Conservation (phyloP, 2,888 invertebrate genomes). For the Zelleria hepariella region DNA sequence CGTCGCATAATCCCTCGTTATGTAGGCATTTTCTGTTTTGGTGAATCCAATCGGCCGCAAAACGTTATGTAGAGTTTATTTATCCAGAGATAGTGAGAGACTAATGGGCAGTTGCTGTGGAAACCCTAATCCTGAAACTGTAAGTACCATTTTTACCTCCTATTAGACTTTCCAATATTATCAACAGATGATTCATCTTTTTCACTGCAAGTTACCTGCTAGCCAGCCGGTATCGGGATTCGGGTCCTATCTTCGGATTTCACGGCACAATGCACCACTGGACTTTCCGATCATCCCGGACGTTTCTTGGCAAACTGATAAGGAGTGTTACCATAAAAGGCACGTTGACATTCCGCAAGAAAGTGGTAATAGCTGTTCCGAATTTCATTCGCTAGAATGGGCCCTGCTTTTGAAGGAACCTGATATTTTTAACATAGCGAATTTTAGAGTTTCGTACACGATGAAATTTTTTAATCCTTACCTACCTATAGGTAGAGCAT, state of each 20-base stretch:
- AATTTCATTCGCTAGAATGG: neutral
- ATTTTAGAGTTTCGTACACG: too few species aligned
- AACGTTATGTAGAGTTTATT: too few species aligned
- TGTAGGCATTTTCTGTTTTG: neutral
- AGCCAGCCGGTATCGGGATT: conserved; percentile 51
- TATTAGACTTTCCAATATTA: conserved; percentile 4
- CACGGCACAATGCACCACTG: conserved; percentile 66
- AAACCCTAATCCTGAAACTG: conserved; percentile 11
- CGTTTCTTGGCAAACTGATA: conserved; percentile 45
- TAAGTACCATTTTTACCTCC: conserved; percentile 14
- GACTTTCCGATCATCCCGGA: conserved; percentile 46
- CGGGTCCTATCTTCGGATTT: conserved; percentile 61
- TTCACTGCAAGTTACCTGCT: conserved; percentile 52
- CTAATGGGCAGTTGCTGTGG: conserved; percentile 14
- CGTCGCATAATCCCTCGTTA: neutral
- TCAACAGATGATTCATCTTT: conserved; percentile 8
- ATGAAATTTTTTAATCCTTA: too few species aligned
- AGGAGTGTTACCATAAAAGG: conserved; percentile 32
- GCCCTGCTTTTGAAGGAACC: neutral
- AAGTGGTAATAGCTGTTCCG: neutral
- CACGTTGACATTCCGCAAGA: neutral
- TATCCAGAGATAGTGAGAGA: too few species aligned
- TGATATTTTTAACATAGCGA: too few species aligned
- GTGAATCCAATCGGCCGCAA: conserved; percentile 11
- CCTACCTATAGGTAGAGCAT: too few species aligned